phyloP scores from a whole-genome alignment of 2,888 invertebrate genomes.

The Drosophila sordidula region DNA sequence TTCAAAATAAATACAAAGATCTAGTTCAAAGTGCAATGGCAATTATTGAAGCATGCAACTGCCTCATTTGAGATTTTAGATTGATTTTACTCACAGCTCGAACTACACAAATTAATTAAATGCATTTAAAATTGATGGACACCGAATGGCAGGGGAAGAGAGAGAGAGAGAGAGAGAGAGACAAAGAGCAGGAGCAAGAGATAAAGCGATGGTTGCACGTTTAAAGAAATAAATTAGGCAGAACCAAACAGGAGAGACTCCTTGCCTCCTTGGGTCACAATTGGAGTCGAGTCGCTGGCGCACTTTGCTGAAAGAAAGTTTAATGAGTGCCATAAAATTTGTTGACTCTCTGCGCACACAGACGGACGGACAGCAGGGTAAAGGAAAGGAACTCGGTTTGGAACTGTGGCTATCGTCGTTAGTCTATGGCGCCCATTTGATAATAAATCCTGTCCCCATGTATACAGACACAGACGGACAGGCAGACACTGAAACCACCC shows the following conservation, averaged over 20 bases:
- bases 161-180: background rate
- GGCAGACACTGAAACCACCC: constrained; percentile 10
- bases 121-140: constrained; percentile 42
- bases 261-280: constrained; percentile 19
- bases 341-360: constrained; percentile 65
- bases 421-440: constrained; percentile 78
- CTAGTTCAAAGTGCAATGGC: background rate
- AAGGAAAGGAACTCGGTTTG: constrained; percentile 31
- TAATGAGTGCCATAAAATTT: constrained; percentile 79
- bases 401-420: constrained; percentile 68
- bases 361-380: constrained; percentile 6
- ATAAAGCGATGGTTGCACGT: constrained; percentile 26
- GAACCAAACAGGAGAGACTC: constrained; percentile 16
- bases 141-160: background rate
- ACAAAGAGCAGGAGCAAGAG: background rate
- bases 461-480: constrained; percentile 20
- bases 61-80: constrained; percentile 23
- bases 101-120: constrained; percentile 68
- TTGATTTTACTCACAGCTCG: constrained; percentile 57
- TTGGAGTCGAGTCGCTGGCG: constrained; percentile 43
- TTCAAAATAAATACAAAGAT: too few species aligned
- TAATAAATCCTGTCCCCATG: constrained; percentile 71
- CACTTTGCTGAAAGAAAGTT: constrained; percentile 75
- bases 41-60: constrained; percentile 4
- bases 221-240: constrained; percentile 55